Percentiles rank a stretch among this genome's conserved stretches.
phyloP scores from a whole-genome alignment of 2,888 invertebrate species.

The Eilema depressum region DNA sequence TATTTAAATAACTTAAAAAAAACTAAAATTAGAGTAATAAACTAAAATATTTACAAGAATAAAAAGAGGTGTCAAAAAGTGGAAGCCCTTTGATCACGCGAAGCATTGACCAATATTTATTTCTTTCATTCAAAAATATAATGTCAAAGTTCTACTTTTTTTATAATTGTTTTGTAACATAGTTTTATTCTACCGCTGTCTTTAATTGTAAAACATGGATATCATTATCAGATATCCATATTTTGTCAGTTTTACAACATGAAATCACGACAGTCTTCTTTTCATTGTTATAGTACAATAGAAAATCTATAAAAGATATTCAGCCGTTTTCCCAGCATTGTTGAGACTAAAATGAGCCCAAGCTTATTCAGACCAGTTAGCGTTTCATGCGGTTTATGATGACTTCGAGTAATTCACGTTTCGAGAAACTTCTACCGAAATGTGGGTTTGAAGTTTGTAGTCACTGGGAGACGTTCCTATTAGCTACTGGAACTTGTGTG shows the following conservation, averaged over 20 bases:
- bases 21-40: no score
- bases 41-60: no score
- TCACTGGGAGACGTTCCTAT: not conserved
- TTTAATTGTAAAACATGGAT: not conserved
- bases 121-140: no score
- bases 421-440: constrained; percentile 8
- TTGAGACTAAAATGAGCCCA: not conserved
- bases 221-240: not conserved
- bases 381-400: not conserved
- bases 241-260: not conserved
- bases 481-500: not conserved
- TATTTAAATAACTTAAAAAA: no score
- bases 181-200: no score
- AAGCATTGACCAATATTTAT: no score
- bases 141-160: no score
- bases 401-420: not conserved
- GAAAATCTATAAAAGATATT: not conserved
- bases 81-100: no score
- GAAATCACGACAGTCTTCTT: not conserved
- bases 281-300: not conserved
- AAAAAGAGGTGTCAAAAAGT: no score
- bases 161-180: no score
- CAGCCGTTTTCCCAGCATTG: constrained; percentile 11
- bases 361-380: not conserved
- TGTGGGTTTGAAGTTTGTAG: not conserved